Evolutionary conservation across 1,140 invertebrate species (phyloP).

Genomic region (Drosophila seguyi): DNA sequence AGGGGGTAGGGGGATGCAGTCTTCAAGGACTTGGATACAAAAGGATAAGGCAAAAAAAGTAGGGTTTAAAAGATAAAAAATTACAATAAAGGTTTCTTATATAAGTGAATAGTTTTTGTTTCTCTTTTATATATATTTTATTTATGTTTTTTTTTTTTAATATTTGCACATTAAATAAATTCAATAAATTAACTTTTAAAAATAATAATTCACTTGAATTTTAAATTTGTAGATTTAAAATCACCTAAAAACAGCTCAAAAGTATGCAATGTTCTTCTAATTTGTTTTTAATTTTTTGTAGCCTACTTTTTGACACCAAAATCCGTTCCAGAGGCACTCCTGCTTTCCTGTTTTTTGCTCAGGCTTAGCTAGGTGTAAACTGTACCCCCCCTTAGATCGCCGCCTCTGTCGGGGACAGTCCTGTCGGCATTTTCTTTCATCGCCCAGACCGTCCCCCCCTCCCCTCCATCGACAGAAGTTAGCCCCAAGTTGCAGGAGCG

Average conservation of each 20-base stretch:
- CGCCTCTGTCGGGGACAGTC: slow-evolving; percentile 33
- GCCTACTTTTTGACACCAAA: not conserved
- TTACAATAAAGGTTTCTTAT: too few species aligned
- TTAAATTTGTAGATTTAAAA: not conserved
- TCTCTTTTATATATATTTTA: not conserved
- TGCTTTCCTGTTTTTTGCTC: not conserved
- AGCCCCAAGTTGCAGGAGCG: slow-evolving; percentile 67
- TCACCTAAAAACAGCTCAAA: not conserved
- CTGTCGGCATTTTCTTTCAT: slow-evolving; percentile 69
- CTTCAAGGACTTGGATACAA: not conserved
- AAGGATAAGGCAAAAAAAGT: not conserved
- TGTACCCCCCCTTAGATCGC: not conserved
- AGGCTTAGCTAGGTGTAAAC: not conserved
- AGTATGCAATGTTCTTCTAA: not conserved
- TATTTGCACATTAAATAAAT: too few species aligned
- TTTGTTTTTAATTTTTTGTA: not conserved
- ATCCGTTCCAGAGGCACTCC: too few species aligned
- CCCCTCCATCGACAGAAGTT: slow-evolving; percentile 26
- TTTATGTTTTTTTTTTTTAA: too few species aligned
- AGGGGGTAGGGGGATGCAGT: not conserved
- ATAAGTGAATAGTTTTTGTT: too few species aligned
- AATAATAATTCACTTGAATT: not conserved
- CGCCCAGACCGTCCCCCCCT: not conserved
- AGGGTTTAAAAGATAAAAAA: not conserved
- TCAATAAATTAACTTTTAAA: not conserved